These are phyloP conservation scores for Pangasius krempfi DNA, from an alignment of 2,797 vertebrate species.

Conservation along the genomic window DNA sequence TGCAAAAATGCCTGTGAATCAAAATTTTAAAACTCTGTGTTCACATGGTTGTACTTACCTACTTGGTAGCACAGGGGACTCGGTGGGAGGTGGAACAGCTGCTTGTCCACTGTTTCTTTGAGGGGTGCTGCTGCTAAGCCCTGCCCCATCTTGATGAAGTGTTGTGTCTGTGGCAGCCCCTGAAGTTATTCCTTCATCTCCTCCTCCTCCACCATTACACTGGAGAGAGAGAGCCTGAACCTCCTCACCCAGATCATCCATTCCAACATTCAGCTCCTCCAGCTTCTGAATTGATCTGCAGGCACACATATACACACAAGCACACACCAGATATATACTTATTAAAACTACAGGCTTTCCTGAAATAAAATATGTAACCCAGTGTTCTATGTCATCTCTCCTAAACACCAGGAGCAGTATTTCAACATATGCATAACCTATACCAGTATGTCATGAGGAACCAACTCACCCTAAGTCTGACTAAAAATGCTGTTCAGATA, in stretches of 20 bases:
- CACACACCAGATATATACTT: conserved; percentile 11
- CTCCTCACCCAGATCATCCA: conserved; percentile 89
- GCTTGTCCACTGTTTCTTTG: conserved; percentile 71
- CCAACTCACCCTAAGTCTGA: neutral
- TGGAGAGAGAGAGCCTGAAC: conserved; percentile 85
- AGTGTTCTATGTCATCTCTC: neutral
- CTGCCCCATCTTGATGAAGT: conserved; percentile 60
- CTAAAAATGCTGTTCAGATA: neutral
- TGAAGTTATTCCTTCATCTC: neutral
- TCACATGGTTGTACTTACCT: conserved; percentile 69
- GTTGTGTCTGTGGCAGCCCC: conserved; percentile 66
- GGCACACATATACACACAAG: conserved; percentile 26
- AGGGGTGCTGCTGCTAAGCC: conserved; percentile 85
- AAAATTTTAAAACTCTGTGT: neutral
- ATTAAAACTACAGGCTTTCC: neutral
- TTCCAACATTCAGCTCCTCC: conserved; percentile 95
- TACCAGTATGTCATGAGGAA: neutral
- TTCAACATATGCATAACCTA: neutral
- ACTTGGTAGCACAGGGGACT: conserved; percentile 82
- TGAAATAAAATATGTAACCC: neutral
- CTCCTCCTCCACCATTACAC: conserved; percentile 80
- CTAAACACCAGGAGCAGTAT: neutral
- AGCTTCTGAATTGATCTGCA: conserved; percentile 95
- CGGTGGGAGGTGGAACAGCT: conserved; percentile 76
- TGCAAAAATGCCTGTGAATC: neutral